Evolutionary conservation across 2,888 invertebrate species (phyloP), one percentile per base, ranked within the genome.

Genomic region (Listrodromus nycthemerus): DNA sequence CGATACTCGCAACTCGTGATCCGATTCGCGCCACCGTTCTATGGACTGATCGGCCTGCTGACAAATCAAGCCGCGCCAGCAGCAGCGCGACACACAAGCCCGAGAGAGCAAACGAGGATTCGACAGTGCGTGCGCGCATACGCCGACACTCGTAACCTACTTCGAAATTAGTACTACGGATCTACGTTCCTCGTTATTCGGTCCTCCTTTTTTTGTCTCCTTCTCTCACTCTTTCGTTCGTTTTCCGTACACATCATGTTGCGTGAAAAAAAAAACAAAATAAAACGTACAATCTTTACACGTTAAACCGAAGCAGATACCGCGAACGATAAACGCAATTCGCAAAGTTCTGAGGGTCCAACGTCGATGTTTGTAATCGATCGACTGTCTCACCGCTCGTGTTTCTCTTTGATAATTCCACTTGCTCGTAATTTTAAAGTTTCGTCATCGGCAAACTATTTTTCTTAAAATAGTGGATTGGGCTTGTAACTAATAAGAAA

Each of bases 61-160:
- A 75, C 75, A 75, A 75, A 75, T 70, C 70, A 71, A 71, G 37
- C 52, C 58, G 63, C 69, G 50, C 73, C 41, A 52, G 55, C 69
- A 45, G 33, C 67, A 13, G 52, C 19, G 27, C 58, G 27, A 16
- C 58, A 30, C 58, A 24, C 55, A 19, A 69, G 71, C 52, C 41
- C 79, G 73, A 73, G 73, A 70, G 61, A 63, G 45, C 33, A 65
- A 61, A 65, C 48, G 30, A 48, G 69, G 48, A 75, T 75, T 65
- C 75, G 75, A 75, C 75, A 75, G 75, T 75, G 75, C 75, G 75
- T 75, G 63, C 50, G 75, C 75, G 75, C 63, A 65, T 65, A 75
- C 65, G 75, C 65, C 48, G 48, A 30, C 16, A 37, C 75, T 75
- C 65, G 63, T 75, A 75, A 75, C 75, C 65, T 65, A 75, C 50